These are phyloP conservation scores for Calephelis perditalis DNA, from an alignment of 2,888 invertebrate genomes.

Conservation along the genomic window DNA sequence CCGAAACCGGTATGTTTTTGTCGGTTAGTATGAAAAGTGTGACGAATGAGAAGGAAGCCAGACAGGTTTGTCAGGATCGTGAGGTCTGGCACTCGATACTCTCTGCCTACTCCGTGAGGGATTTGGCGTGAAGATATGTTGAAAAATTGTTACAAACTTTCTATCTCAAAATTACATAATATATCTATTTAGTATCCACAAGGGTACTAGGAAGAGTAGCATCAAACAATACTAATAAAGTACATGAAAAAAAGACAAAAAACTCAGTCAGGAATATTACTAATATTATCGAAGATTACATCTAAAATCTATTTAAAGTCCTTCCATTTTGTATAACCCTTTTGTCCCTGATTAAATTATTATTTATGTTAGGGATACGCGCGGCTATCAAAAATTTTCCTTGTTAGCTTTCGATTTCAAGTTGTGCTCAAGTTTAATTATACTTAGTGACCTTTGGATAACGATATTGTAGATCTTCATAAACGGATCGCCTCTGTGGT, in stretches of 20 bases:
- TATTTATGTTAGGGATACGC: constrained; percentile 10
- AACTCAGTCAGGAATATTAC: background rate
- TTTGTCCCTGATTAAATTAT: constrained; percentile 12
- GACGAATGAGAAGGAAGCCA: too few relatives aligned
- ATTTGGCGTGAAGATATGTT: too few relatives aligned
- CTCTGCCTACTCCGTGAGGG: too few relatives aligned
- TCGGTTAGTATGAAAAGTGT: too few relatives aligned
- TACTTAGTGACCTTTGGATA: constrained; percentile 9
- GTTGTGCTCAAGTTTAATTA: constrained; percentile 11
- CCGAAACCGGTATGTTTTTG: too few relatives aligned
- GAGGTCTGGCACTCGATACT: too few relatives aligned
- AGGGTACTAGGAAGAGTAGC: too few relatives aligned
- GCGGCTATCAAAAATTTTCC: constrained; percentile 8
- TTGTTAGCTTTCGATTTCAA: constrained; percentile 11
- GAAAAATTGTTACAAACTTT: too few relatives aligned
- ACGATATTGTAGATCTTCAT: background rate
- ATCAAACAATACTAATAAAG: background rate
- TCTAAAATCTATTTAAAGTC: constrained; percentile 7
- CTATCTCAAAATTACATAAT: too few relatives aligned
- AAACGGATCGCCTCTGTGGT: too few relatives aligned
- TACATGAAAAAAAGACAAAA: background rate
- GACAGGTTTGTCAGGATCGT: too few relatives aligned
- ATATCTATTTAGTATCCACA: too few relatives aligned
- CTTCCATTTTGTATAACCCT: constrained; percentile 8
- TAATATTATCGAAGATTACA: constrained; percentile 4